Conservation (phyloP, 2,797 vertebrate genomes). For the Pyrocephalus nanus region DNA sequence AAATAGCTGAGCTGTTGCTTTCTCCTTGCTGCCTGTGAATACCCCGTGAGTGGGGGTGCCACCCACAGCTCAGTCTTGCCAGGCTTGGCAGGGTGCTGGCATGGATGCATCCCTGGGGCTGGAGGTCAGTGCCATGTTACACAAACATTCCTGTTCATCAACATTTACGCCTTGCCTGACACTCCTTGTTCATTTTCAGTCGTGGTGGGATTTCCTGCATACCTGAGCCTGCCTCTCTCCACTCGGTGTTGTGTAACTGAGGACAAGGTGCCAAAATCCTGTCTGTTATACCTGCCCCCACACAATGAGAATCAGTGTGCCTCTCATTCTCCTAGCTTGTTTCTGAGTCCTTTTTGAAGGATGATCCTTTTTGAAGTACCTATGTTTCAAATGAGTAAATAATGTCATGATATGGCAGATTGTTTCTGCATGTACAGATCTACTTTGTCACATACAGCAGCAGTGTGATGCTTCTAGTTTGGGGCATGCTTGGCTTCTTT, state of each 20-base stretch:
- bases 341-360: not conserved
- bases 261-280: not conserved
- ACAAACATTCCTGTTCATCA: not conserved
- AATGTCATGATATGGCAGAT: not conserved
- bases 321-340: not conserved
- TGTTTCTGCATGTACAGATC: not conserved
- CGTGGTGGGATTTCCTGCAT: not conserved
- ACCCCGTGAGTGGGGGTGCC: not conserved
- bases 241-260: not conserved
- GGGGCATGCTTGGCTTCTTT: not conserved
- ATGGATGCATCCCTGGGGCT: not conserved
- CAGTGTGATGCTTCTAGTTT: not conserved
- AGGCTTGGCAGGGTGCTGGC: not conserved
- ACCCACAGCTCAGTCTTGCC: not conserved
- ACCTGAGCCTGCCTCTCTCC: not conserved
- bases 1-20: not conserved
- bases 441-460: not conserved
- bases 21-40: not conserved
- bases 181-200: not conserved
- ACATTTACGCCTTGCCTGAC: not conserved
- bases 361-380: not conserved
- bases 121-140: not conserved
- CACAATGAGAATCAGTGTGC: not conserved
- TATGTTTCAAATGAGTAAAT: not conserved
- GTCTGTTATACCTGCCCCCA: not conserved